These are phyloP conservation scores for Tetanocera ferruginea DNA, from an alignment of 2,888 invertebrate genomes.

Conservation along the genomic window DNA sequence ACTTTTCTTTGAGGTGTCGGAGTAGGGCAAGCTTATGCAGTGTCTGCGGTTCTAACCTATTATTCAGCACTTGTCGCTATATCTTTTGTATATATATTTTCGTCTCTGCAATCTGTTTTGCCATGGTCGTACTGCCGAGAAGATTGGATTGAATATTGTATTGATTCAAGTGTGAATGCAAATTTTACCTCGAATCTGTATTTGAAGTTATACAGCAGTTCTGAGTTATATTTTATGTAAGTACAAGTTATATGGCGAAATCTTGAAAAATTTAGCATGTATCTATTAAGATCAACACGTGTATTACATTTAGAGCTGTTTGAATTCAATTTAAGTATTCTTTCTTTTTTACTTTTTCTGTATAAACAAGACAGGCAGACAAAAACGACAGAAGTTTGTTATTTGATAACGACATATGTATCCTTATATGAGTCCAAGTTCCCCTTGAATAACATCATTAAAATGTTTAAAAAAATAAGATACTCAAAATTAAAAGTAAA, in stretches of 20 bases:
- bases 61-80: constrained; percentile 82
- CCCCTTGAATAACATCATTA: no score
- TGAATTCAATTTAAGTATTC: not conserved
- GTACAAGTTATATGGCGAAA: not conserved
- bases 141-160: constrained; percentile 52
- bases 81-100: constrained; percentile 79
- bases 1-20: constrained; percentile 73
- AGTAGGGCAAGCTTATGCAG: constrained; percentile 75
- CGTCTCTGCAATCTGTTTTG: constrained; percentile 78
- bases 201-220: not conserved
- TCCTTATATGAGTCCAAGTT: no score
- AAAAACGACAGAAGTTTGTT: not conserved
- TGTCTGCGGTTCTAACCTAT: constrained; percentile 80
- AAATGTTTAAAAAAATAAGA: no score
- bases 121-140: constrained; percentile 80
- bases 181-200: not conserved
- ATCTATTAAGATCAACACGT: not conserved
- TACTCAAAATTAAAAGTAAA: no score
- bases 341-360: not conserved
- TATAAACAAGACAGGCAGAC: not conserved
- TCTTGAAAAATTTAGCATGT: not conserved
- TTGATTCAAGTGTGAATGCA: not conserved
- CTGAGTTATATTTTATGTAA: constrained; percentile 10
- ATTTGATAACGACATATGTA: not conserved
- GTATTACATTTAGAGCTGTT: not conserved